A percentile compares a stretch with the other conserved stretches of the same genome.
Evolutionary conservation across 1,140 invertebrate genomes (phyloP).

Genomic region (Delia radicum): DNA sequence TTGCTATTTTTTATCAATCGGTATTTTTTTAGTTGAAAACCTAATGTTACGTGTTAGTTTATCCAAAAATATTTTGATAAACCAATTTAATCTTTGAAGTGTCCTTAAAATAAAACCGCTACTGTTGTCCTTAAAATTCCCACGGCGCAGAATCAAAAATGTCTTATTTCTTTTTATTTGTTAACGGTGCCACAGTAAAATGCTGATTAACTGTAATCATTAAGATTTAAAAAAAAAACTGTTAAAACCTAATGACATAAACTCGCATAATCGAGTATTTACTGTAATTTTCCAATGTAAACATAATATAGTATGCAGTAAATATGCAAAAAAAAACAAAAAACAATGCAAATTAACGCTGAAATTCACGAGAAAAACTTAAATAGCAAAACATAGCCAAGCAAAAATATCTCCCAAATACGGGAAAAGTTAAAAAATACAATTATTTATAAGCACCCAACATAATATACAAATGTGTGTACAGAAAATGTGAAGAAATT

Average conservation of each 20-base stretch:
- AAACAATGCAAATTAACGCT: neutral
- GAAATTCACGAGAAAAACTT: neutral
- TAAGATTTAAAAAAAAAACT: neutral
- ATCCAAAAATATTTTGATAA: no score
- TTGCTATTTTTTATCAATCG: no score
- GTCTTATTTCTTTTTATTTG: neutral
- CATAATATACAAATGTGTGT: neutral
- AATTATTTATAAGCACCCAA: neutral
- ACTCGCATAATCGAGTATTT: neutral
- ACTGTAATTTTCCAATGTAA: neutral
- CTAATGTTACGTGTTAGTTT: neutral
- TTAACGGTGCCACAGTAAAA: neutral
- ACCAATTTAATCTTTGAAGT: neutral
- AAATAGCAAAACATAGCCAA: slow-evolving; percentile 2
- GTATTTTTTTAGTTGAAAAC: neutral
- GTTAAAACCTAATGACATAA: neutral
- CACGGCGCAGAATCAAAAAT: neutral
- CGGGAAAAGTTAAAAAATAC: no score
- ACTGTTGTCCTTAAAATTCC: neutral
- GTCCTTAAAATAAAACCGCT: neutral
- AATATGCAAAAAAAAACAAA: neutral
- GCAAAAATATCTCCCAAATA: no score
- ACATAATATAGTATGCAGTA: slow-evolving; percentile 11
- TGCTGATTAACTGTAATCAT: neutral
- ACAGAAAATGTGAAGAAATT: neutral